These are phyloP conservation scores for Nomada fucata DNA, from an alignment of 2,888 invertebrate species.

Conservation along the genomic window DNA sequence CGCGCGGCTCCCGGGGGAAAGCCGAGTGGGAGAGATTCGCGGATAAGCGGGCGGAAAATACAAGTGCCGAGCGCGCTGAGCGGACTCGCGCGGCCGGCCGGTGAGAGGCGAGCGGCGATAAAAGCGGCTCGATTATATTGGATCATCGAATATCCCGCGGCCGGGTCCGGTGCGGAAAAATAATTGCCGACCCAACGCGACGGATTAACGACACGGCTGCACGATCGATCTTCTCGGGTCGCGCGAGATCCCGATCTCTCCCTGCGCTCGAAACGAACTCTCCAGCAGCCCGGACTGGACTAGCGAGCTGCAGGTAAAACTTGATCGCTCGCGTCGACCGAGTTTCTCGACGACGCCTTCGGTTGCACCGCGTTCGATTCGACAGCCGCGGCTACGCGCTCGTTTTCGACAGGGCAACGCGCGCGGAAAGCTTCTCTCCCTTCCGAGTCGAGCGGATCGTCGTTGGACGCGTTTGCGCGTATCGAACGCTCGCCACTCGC, in stretches of 20 bases:
- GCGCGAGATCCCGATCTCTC: constrained; percentile 18
- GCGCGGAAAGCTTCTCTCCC: too few relatives aligned
- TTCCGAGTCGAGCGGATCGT: too few relatives aligned
- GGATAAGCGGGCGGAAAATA: constrained; percentile 61
- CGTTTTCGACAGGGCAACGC: too few relatives aligned
- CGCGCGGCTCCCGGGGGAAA: constrained; percentile 44
- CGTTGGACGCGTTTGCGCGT: too few relatives aligned
- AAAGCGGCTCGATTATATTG: constrained; percentile 29
- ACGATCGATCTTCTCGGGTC: constrained; percentile 28
- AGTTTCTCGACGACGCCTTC: not conserved
- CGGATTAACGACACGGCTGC: constrained; percentile 30
- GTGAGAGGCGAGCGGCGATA: constrained; percentile 49
- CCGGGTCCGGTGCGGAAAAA: constrained; percentile 8
- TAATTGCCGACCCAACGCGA: constrained; percentile 29
- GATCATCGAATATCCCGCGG: constrained; percentile 31
- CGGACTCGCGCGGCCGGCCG: constrained; percentile 13
- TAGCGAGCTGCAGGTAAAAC: not conserved
- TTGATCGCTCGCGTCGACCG: not conserved
- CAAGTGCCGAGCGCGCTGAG: constrained; percentile 22
- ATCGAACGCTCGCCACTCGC: too few relatives aligned
- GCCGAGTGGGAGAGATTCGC: constrained; percentile 56
- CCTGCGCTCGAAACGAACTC: not conserved
- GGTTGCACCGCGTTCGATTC: too few relatives aligned
- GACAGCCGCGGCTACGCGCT: too few relatives aligned
- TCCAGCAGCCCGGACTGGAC: not conserved